A percentile compares a stretch with the other conserved stretches of the same genome.
These are phyloP conservation scores for Salmo trutta DNA, from an alignment of 2,797 vertebrate species.

Conservation along the genomic window DNA sequence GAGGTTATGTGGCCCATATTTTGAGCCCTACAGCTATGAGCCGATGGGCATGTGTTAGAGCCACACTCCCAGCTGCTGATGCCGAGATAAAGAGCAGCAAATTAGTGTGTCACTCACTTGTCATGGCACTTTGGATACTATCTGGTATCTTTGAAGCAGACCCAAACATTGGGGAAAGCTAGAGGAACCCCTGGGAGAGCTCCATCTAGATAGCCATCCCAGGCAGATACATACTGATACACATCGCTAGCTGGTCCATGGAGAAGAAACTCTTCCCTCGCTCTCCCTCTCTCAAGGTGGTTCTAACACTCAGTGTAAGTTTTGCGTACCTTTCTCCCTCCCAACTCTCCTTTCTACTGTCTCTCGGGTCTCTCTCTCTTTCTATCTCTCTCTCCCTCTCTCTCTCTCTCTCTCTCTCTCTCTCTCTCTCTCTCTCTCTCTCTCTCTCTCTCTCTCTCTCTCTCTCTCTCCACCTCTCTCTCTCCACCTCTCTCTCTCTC, in stretches of 20 bases:
- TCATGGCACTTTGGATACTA: conserved; percentile 69
- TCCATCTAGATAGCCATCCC: conserved; percentile 59
- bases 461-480: too few species aligned
- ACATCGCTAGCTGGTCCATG: conserved; percentile 30
- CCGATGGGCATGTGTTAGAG: conserved; percentile 44
- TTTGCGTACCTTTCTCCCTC: conserved; percentile 8
- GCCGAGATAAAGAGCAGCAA: conserved; percentile 62
- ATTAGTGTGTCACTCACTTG: conserved; percentile 71
- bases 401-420: too few species aligned
- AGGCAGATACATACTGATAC: conserved; percentile 56
- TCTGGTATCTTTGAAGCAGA: conserved; percentile 70
- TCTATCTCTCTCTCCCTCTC: not conserved
- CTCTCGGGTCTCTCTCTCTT: not conserved
- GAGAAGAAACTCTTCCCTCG: conserved; percentile 49
- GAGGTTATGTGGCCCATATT: conserved; percentile 17
- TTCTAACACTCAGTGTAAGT: not conserved
- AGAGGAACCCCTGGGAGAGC: conserved; percentile 61
- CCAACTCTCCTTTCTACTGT: conserved; percentile 9
- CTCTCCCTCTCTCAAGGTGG: conserved; percentile 12
- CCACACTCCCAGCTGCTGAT: conserved; percentile 66
- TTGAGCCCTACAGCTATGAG: conserved; percentile 43
- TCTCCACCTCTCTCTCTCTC: too few species aligned
- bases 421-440: not conserved
- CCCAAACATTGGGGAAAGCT: conserved; percentile 60
- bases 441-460: too few species aligned